These are phyloP conservation scores for Eublepharis macularius DNA, from an alignment of 2,113 vertebrate genomes.

Conservation along the genomic window DNA sequence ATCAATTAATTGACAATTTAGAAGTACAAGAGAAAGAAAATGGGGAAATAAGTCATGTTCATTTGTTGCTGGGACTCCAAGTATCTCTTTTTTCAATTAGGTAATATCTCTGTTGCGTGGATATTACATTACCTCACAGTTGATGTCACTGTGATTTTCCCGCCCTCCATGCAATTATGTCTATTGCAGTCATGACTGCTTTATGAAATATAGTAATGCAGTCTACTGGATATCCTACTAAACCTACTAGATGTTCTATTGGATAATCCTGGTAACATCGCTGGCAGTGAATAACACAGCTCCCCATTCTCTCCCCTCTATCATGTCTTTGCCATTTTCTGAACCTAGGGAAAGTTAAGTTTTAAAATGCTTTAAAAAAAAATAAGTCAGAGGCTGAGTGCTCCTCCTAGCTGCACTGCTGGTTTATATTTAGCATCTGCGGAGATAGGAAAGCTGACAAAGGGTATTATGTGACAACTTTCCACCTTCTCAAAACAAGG, in stretches of 20 bases:
- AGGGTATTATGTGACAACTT: background rate
- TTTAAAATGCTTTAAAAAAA: background rate
- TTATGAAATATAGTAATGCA: background rate
- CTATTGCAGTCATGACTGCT: background rate
- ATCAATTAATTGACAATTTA: background rate
- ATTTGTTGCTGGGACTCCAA: background rate
- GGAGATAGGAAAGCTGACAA: background rate
- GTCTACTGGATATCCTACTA: background rate
- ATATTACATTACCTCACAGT: background rate
- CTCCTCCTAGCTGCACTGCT: no score
- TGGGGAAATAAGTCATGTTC: background rate
- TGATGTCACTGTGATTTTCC: background rate
- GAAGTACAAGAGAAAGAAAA: background rate
- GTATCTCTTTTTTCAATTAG: no score
- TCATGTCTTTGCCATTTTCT: background rate
- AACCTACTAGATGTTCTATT: background rate
- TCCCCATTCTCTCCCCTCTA: background rate
- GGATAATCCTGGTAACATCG: background rate
- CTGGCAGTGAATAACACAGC: background rate
- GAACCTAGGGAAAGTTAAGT: background rate
- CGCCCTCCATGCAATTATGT: background rate
- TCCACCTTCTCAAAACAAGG: background rate
- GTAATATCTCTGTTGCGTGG: background rate
- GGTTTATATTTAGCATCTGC: background rate
- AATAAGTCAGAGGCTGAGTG: background rate